Conservation (phyloP, 1,140 invertebrate species). For the Seison nebaliae region DNA sequence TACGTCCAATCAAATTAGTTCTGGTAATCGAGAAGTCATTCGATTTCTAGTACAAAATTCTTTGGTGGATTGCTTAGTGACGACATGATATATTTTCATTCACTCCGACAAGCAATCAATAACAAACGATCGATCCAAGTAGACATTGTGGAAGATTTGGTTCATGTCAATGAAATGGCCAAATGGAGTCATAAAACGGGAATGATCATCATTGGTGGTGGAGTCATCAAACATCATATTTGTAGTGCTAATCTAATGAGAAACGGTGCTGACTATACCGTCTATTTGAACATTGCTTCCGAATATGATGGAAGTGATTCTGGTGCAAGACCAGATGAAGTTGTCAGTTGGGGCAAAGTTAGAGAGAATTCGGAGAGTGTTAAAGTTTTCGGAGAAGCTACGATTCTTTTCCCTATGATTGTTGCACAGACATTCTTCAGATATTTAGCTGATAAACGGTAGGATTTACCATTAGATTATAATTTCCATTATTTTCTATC, state of each 20-base stretch:
- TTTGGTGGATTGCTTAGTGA: conserved; percentile 35
- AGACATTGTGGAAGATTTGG: conserved; percentile 57
- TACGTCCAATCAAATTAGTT: conserved; percentile 88
- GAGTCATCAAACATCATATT: conserved; percentile 93
- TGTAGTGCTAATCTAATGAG: conserved; percentile 38
- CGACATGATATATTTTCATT: conserved; percentile 98
- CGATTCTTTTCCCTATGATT: conserved; percentile 66
- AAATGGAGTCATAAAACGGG: conserved; percentile 67
- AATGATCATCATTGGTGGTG: conserved; percentile 87
- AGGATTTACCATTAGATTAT: too few relatives aligned
- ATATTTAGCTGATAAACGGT: conserved; percentile 7
- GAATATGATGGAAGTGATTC: conserved; percentile 88
- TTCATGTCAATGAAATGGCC: conserved; percentile 63
- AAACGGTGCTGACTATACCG: conserved; percentile 85
- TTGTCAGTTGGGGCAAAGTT: conserved; percentile 93
- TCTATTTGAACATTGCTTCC: conserved; percentile 80
- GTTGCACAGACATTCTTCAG: conserved; percentile 77
- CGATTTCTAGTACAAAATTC: conserved; percentile 40
- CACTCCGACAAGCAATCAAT: too few relatives aligned
- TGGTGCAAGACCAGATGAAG: conserved; percentile 86
- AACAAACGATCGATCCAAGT: conserved; percentile 60
- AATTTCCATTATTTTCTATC: too few relatives aligned
- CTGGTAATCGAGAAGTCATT: conserved; percentile 67
- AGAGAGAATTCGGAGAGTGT: conserved; percentile 58
- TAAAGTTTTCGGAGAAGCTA: conserved; percentile 51